Evolutionary conservation across 2,113 vertebrate species (phyloP), one percentile per base, ranked within the genome.

Genomic region (Trichechus manatus): DNA sequence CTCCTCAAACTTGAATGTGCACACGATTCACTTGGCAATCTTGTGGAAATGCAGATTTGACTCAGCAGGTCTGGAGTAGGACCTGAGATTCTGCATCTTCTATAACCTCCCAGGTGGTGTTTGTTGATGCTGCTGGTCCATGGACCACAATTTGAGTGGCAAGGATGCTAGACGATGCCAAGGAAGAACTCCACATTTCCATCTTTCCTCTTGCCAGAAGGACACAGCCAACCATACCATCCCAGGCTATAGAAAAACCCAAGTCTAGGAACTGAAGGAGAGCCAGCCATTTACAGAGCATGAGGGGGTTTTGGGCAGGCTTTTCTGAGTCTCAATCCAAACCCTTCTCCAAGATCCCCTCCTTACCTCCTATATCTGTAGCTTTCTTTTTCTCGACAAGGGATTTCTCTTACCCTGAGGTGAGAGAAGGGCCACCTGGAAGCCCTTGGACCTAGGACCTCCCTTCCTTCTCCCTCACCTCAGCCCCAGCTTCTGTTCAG

Each of bases 401-500:
- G 42, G 31, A 63, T 20, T 29, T 36, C 56, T 93, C 47, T 33
- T 25, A 63, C 85, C 27, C 31, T 75, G 50, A 86, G 70, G 11
- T 19, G 70, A 77, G 53, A 25, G 42, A 44, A 39, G 53, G 25
- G 61, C 75, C 61, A 14, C 5, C 68, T 66, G 53, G 29, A 44
- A 59, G 13, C 66, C 47, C 25, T 29, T 66, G 61, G 44, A n/a
- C 17, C 84, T 3, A 33, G 39, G 53, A 22, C 23, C 25, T 92
- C 15, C 22, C 56, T 1, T n/a, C 39, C 6, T 50, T 29, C 25
- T 4, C 96, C 39, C 98, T 98, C 95, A 98, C 98, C 98, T 97
- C 91, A 91, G 39, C 61, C 68, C 15, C 3, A 63, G 83, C 66
- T 13, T 25, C 5, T 23, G 47, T 44, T 98, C 96, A 99, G 39